Evolutionary conservation across 2,797 vertebrate species (phyloP).

Genomic region (Platalea minor): DNA sequence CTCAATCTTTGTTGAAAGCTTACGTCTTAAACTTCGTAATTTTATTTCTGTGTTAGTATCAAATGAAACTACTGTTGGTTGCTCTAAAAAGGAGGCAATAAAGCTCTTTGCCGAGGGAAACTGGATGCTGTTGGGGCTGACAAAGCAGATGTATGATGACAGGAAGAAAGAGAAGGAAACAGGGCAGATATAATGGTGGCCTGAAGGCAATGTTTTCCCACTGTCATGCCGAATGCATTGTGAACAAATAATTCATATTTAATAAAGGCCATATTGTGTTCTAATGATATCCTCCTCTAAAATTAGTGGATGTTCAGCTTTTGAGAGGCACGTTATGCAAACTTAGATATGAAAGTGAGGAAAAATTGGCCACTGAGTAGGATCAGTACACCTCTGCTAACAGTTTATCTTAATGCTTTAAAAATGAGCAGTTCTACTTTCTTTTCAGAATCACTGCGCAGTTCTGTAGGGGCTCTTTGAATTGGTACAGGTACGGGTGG

Average conservation of each 20-base stretch:
- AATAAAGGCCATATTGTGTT: constrained; percentile 23
- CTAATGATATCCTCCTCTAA: not conserved
- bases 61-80: not conserved
- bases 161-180: constrained; percentile 22
- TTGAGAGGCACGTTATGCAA: not conserved
- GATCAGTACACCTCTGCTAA: not conserved
- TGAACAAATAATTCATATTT: constrained; percentile 56
- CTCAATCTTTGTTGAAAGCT: not conserved
- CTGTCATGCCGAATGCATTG: constrained; percentile 24
- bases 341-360: not conserved
- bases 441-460: not conserved
- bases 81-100: not conserved
- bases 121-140: not conserved
- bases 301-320: not conserved
- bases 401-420: not conserved
- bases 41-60: not conserved
- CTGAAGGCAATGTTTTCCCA: constrained; percentile 46
- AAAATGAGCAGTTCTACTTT: not conserved
- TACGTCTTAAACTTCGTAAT: not conserved
- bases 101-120: not conserved
- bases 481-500: not conserved
- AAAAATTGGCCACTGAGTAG: not conserved
- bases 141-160: constrained; percentile 36
- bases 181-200: constrained; percentile 56
- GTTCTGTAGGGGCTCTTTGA: not conserved